Base-by-base conservation (phyloP, 2,797 vertebrate genomes). In the Microctenopoma stevenorrisi region DNA sequence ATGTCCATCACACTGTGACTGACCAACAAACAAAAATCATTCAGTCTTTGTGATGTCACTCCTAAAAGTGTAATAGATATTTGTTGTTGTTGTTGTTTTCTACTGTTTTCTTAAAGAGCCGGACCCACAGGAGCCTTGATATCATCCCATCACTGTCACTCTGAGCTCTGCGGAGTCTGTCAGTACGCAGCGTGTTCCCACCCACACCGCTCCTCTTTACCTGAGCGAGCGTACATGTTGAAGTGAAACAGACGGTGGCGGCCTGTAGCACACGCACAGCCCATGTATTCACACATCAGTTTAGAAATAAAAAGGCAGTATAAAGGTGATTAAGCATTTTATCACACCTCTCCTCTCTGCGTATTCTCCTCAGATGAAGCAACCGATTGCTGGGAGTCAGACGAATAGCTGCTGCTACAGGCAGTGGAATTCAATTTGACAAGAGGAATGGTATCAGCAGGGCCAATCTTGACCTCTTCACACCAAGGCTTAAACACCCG, bases 391-490 rank as follows among this genome's bases (percentile, higher is more conserved):
- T 0, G 5, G 50, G 49, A n/a, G 47, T 7, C 69, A 74, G 53
- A 80, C 55, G 76, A 82, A 70, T 61, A 56, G 42, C 53, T 74
- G 64, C 74, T 62, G 79, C 77, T 72, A 49, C 54, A 61, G 75
- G 76, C 57, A 16, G 56, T 15, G 53, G 76, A 74, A 70, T 83
- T 87, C 64, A 76, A 57, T 70, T 68, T 84, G 76, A 83, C 82
- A 81, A 76, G 70, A 81, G 77, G 74, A 82, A 79, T 72, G 72
- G 72, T 74, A 79, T 81, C 85, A 78, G 64, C 80, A 60, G 61
- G 76, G 58, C 65, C 28, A 68, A 78, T 86, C 76, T 83, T 81
- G 80, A 89, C 83, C 83, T 78, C 75, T 74, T 81, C 71, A 65
- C 84, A 63, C 72, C 14, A 68, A 66, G 72, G 58, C 65, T 83